Percentiles rank a stretch among this genome's conserved stretches.
phyloP scores from a whole-genome alignment of 2,797 vertebrate genomes.

The Setipinna tenuifilis region DNA sequence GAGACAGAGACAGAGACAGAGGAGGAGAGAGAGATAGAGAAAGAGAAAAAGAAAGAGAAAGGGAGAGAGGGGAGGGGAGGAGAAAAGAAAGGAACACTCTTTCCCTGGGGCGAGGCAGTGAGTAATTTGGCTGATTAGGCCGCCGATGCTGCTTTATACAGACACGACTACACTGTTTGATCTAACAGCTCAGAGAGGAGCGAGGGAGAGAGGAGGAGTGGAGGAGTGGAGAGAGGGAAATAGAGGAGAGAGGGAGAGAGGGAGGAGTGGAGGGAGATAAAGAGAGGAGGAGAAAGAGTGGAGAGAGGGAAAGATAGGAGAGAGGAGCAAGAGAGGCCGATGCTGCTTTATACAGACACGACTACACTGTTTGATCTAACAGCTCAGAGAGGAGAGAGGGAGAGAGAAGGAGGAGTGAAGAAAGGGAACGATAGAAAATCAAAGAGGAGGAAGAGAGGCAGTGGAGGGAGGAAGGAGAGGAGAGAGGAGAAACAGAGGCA shows the following conservation, averaged over 20 bases:
- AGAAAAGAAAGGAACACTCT: not conserved
- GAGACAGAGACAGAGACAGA: not conserved
- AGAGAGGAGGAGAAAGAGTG: not conserved
- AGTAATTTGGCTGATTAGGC: slow-evolving; percentile 69
- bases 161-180: not conserved
- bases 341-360: not conserved
- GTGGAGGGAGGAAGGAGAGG: too few relatives aligned
- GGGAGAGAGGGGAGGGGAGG: not conserved
- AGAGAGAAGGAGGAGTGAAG: too few relatives aligned
- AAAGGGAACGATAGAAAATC: slow-evolving; percentile 32
- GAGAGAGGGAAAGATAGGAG: not conserved
- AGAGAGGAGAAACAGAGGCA: too few relatives aligned
- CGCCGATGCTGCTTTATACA: not conserved
- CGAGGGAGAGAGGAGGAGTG: not conserved
- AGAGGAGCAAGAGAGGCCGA: not conserved
- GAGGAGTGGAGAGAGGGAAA: not conserved
- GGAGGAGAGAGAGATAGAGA: not conserved
- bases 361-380: slow-evolving; percentile 34
- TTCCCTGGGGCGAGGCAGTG: slow-evolving; percentile 52
- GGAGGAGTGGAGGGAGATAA: not conserved
- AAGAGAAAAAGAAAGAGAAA: not conserved
- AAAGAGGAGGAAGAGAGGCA: not conserved
- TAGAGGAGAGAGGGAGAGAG: not conserved
- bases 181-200: slow-evolving; percentile 51
- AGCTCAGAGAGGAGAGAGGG: slow-evolving; percentile 41